These are phyloP conservation scores for Gorsachius goisagi DNA, from an alignment of 2,113 vertebrate genomes.

Conservation along the genomic window DNA sequence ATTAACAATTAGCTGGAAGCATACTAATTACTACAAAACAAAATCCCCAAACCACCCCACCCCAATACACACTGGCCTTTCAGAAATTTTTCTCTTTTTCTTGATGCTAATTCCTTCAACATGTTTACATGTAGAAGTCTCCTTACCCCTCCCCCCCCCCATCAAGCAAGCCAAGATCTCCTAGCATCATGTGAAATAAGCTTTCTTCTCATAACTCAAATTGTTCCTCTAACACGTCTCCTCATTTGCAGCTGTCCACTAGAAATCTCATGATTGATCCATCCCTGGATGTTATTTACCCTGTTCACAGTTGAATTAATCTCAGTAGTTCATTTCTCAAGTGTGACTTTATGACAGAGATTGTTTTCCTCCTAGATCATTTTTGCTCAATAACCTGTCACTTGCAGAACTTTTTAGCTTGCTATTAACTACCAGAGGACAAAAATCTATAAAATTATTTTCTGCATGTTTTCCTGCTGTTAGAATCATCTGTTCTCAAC, in stretches of 20 bases:
- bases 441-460: neutral
- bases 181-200: neutral
- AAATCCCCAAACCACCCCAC: neutral
- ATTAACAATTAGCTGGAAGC: neutral
- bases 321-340: neutral
- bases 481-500: neutral
- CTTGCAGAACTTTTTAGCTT: neutral
- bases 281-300: neutral
- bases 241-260: neutral
- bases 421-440: neutral
- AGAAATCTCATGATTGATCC: neutral
- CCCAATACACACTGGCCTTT: neutral
- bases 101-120: neutral
- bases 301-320: neutral
- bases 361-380: neutral
- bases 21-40: neutral
- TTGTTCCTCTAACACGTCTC: neutral
- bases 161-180: neutral
- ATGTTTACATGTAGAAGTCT: neutral
- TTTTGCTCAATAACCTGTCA: neutral
- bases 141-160: rapidly evolving
- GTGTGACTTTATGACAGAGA: neutral
- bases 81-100: neutral
- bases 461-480: neutral
- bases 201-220: neutral